These are phyloP conservation scores for Sebastes nivosus DNA, from an alignment of 2,797 vertebrate species.

Conservation along the genomic window DNA sequence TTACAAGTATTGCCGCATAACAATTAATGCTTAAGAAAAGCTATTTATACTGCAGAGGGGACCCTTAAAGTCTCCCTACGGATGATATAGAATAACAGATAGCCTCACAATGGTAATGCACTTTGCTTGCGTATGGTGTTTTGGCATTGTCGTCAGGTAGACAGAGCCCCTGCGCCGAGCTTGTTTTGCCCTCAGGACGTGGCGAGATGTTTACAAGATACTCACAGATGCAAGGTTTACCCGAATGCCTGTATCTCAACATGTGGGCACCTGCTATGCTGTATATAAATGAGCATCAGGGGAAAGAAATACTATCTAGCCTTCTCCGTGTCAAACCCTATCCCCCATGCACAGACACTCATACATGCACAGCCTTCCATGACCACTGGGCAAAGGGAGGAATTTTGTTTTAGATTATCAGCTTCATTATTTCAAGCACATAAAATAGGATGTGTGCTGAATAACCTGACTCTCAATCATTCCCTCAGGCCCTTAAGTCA, in stretches of 20 bases:
- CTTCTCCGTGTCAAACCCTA: background rate
- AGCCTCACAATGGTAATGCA: background rate
- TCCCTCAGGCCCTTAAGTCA: conserved; percentile 44
- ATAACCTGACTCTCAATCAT: conserved; percentile 43
- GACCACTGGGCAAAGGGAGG: background rate
- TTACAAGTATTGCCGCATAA: conserved; percentile 11
- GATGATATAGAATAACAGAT: conserved; percentile 9
- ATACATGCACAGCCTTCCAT: background rate
- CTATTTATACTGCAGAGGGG: conserved; percentile 41
- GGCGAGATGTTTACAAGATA: conserved; percentile 45
- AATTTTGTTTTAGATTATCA: conserved; percentile 36
- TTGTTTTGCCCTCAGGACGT: conserved; percentile 56
- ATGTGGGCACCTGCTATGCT: background rate
- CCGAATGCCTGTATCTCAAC: background rate
- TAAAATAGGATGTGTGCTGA: conserved; percentile 37
- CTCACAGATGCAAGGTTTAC: conserved; percentile 19
- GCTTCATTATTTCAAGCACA: conserved; percentile 51
- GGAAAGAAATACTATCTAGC: background rate
- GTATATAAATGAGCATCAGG: conserved; percentile 11
- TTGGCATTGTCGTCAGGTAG: conserved; percentile 33
- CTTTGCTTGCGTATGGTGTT: background rate
- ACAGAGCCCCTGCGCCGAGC: background rate
- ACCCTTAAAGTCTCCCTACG: conserved; percentile 29
- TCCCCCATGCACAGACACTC: background rate
- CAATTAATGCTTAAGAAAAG: conserved; percentile 43